Evolutionary conservation across 2,113 vertebrate genomes (phyloP).

Genomic region (Sinocyclocheilus anshuiensis): DNA sequence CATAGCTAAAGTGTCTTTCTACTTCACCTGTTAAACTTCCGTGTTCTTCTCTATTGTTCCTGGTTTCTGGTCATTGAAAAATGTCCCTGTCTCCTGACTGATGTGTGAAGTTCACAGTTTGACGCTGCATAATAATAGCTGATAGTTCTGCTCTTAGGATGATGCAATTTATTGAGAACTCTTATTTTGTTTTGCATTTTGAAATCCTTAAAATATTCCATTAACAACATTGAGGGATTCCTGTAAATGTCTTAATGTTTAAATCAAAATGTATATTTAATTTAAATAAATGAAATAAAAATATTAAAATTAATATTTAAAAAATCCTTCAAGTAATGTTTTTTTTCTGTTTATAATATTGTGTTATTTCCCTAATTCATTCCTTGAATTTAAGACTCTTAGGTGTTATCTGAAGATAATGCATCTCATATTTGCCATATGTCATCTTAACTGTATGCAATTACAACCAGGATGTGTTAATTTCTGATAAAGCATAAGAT

Average conservation of each 20-base stretch:
- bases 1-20: neutral
- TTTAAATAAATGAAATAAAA: no score
- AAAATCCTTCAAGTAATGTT: no score
- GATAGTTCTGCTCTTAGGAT: slow-evolving; percentile 48
- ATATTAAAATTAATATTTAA: no score
- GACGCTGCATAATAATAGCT: slow-evolving; percentile 67
- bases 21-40: neutral
- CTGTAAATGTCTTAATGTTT: no score
- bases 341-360: no score
- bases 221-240: no score
- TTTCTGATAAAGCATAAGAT: neutral
- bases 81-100: slow-evolving; percentile 53
- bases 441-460: neutral
- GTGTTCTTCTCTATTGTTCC: slow-evolving; percentile 51
- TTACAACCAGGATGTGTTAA: neutral
- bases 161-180: neutral
- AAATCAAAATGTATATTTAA: no score
- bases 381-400: no score
- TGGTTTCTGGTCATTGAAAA: slow-evolving; percentile 55
- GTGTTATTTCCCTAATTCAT: no score
- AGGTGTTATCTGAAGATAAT: neutral
- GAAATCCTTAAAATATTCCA: no score
- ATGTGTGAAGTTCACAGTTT: slow-evolving; percentile 64
- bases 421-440: neutral
- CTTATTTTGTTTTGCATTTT: neutral